These are phyloP conservation scores for Centropristis striata DNA, from an alignment of 2,113 vertebrate species.

Conservation along the genomic window DNA sequence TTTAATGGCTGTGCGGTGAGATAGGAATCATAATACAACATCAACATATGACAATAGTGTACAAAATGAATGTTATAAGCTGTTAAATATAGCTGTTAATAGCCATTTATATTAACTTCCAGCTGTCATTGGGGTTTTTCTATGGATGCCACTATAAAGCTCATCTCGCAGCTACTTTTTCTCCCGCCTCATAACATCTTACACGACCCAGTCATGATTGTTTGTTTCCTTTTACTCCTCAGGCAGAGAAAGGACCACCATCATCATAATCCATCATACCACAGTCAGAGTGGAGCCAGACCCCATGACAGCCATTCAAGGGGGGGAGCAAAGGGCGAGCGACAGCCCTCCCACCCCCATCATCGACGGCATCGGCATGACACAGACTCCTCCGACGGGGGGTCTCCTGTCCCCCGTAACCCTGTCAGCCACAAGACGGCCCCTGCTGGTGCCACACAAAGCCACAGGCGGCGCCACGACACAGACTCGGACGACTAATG, in stretches of 20 bases:
- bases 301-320: slow-evolving; percentile 83
- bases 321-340: slow-evolving; percentile 75
- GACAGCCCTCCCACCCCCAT: slow-evolving; percentile 57
- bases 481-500: slow-evolving; percentile 86
- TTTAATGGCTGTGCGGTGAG: background rate
- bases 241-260: slow-evolving; percentile 86
- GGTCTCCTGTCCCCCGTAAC: slow-evolving; percentile 71
- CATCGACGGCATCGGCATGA: slow-evolving; percentile 73
- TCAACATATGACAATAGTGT: background rate
- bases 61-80: background rate
- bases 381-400: slow-evolving; percentile 74
- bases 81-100: background rate
- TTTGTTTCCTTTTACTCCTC: slow-evolving; percentile 75
- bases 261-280: slow-evolving; percentile 86
- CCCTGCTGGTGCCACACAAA: slow-evolving; percentile 69
- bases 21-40: background rate
- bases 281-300: slow-evolving; percentile 85
- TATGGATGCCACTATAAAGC: slow-evolving; percentile 13
- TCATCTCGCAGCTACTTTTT: slow-evolving; percentile 17
- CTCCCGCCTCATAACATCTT: slow-evolving; percentile 22
- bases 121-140: background rate
- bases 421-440: slow-evolving; percentile 63
- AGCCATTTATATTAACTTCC: background rate
- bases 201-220: slow-evolving; percentile 63
- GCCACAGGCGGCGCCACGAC: slow-evolving; percentile 84